A percentile compares a stretch with the other conserved stretches of the same genome.
Conservation (phyloP, 2,113 vertebrate species). For the Apistogramma diplotaenia region DNA sequence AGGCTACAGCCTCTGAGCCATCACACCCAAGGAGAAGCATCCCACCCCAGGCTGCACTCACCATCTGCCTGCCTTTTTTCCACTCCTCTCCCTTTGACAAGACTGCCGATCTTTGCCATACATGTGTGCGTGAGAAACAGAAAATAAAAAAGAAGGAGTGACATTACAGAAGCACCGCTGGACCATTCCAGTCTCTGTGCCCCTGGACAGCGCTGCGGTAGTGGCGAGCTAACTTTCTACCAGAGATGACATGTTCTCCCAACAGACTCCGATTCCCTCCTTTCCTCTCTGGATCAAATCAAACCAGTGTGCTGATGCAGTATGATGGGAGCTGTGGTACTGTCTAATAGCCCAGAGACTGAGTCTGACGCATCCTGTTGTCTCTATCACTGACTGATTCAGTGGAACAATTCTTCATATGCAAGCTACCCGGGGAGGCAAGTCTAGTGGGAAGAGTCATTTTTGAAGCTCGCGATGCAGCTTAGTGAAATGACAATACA, state of each 20-base stretch:
- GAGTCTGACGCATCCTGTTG: constrained; percentile 39
- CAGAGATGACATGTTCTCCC: constrained; percentile 49
- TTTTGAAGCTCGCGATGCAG: neutral
- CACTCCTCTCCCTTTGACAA: constrained; percentile 24
- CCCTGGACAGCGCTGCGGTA: constrained; percentile 12
- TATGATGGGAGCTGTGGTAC: constrained; percentile 49
- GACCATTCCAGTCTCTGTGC: neutral
- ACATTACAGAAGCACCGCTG: constrained; percentile 26
- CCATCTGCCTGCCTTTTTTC: constrained; percentile 36
- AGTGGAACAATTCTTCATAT: constrained; percentile 25
- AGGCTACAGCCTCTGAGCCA: constrained; percentile 43
- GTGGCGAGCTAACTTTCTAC: constrained; percentile 35
- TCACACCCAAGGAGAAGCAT: constrained; percentile 45
- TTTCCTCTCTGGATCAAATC: constrained; percentile 48
- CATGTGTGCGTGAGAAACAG: neutral
- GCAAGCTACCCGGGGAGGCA: constrained; percentile 13
- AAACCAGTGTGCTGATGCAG: constrained; percentile 51
- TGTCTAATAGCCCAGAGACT: constrained; percentile 52
- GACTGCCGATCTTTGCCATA: neutral
- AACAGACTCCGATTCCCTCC: constrained; percentile 17
- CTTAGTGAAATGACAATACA: neutral
- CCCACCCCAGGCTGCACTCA: constrained; percentile 47
- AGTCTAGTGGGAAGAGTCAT: neutral
- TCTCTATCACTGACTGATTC: constrained; percentile 50
- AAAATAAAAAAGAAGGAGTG: neutral